Evolutionary conservation across 2,797 vertebrate genomes (phyloP).

Genomic region (Tangara arthus): DNA sequence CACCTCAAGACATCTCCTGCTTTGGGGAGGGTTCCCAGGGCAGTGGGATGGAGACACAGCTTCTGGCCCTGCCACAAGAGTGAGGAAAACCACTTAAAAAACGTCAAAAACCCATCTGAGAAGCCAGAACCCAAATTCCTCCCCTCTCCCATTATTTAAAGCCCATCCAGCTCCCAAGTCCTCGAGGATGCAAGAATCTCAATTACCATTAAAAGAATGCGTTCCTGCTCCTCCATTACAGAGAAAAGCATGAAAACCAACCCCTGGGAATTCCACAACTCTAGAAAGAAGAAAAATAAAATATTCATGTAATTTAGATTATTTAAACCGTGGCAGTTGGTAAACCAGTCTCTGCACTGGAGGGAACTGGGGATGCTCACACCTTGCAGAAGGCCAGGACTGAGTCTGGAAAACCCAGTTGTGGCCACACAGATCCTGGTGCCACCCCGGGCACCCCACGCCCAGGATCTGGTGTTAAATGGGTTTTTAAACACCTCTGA

Average conservation of each 20-base stretch:
- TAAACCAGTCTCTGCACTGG: neutral
- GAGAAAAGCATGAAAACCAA: slow-evolving; percentile 18
- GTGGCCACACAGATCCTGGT: accelerated
- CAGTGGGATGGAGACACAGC: accelerated
- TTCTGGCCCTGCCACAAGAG: neutral
- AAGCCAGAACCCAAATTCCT: neutral
- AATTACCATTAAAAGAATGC: neutral
- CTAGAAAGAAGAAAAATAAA: neutral
- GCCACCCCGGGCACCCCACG: neutral
- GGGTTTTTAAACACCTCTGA: slow-evolving; percentile 22
- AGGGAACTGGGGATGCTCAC: neutral
- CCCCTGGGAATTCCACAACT: slow-evolving; percentile 3
- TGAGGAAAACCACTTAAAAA: neutral
- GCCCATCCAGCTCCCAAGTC: neutral
- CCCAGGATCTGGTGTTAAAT: neutral
- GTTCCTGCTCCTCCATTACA: neutral
- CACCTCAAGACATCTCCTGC: neutral
- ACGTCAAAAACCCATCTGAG: accelerated
- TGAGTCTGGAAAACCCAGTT: accelerated
- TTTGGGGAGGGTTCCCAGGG: neutral
- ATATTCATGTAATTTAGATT: neutral
- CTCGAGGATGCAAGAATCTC: neutral
- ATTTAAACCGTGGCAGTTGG: neutral
- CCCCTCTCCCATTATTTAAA: neutral
- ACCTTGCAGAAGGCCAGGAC: neutral